phyloP scores from a whole-genome alignment of 2,888 invertebrate genomes.

The Scaptomyza flava region DNA sequence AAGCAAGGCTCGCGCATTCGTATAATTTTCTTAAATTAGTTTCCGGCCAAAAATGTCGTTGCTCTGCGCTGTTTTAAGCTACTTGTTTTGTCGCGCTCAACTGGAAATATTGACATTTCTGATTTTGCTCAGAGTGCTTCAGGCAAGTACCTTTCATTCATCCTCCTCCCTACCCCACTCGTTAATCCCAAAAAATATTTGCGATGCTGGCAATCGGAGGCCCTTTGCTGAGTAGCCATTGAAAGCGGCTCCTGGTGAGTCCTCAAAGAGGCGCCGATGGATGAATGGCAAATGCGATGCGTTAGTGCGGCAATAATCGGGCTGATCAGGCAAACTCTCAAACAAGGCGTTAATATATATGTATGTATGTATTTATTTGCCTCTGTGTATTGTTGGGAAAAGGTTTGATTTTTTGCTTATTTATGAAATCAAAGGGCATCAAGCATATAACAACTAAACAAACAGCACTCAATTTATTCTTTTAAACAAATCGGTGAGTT shows the following conservation, averaged over 20 bases:
- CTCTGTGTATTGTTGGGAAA: no score
- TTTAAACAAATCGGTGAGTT: neutral
- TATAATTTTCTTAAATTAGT: slow-evolving; percentile 74
- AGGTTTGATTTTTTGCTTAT: no score
- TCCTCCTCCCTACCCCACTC: slow-evolving; percentile 23
- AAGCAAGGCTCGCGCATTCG: slow-evolving; percentile 34
- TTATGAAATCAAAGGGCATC: neutral
- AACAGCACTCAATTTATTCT: neutral
- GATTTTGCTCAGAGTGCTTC: slow-evolving; percentile 49
- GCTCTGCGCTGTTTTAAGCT: slow-evolving; percentile 53
- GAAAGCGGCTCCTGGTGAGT: slow-evolving; percentile 36
- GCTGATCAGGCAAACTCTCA: slow-evolving; percentile 30
- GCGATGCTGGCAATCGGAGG: slow-evolving; percentile 45
- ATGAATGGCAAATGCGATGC: slow-evolving; percentile 40
- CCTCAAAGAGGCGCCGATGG: slow-evolving; percentile 38
- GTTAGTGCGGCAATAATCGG: slow-evolving; percentile 47
- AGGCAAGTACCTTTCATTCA: slow-evolving; percentile 27
- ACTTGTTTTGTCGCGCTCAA: slow-evolving; percentile 68
- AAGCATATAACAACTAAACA: neutral
- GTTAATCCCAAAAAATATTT: slow-evolving; percentile 42
- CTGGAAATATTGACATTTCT: slow-evolving; percentile 74
- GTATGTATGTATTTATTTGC: no score
- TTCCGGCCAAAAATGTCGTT: slow-evolving; percentile 64
- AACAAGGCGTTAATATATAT: neutral
- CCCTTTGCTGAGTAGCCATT: slow-evolving; percentile 31